phyloP scores from a whole-genome alignment of 2,113 vertebrate species.

The Corythornis madagascariensis region DNA sequence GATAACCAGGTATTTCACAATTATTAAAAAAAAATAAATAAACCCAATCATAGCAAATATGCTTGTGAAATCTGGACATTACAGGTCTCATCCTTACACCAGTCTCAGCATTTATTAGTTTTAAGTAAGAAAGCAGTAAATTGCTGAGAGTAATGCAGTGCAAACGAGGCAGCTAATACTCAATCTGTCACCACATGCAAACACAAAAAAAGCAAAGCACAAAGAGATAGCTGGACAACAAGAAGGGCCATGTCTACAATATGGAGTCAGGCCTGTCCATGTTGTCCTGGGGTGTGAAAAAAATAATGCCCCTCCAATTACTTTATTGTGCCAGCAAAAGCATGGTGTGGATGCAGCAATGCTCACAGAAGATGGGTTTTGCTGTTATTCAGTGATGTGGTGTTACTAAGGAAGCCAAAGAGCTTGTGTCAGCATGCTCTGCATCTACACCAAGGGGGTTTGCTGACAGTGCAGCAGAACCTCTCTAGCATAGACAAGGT shows the following conservation, averaged over 20 bases:
- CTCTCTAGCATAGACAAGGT: not conserved
- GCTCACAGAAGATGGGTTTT: not conserved
- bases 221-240: not conserved
- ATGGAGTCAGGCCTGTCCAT: not conserved
- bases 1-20: not conserved
- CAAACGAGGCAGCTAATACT: not conserved
- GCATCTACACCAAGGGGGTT: not conserved
- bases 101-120: not conserved
- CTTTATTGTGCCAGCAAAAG: not conserved
- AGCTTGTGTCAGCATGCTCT: conserved; percentile 5
- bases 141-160: not conserved
- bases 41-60: rapidly evolving
- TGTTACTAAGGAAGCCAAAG: not conserved
- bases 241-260: no score
- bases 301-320: not conserved
- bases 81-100: not conserved
- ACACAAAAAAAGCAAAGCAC: not conserved
- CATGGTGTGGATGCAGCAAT: not conserved
- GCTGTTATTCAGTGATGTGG: not conserved
- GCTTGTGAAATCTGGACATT: not conserved
- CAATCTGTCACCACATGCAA: not conserved
- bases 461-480: not conserved
- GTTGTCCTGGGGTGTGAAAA: not conserved
- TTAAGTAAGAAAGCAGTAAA: not conserved
- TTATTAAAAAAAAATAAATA: not conserved